phyloP scores from a whole-genome alignment of 2,888 invertebrate genomes.

The Mesopsocus fuscifrons region DNA sequence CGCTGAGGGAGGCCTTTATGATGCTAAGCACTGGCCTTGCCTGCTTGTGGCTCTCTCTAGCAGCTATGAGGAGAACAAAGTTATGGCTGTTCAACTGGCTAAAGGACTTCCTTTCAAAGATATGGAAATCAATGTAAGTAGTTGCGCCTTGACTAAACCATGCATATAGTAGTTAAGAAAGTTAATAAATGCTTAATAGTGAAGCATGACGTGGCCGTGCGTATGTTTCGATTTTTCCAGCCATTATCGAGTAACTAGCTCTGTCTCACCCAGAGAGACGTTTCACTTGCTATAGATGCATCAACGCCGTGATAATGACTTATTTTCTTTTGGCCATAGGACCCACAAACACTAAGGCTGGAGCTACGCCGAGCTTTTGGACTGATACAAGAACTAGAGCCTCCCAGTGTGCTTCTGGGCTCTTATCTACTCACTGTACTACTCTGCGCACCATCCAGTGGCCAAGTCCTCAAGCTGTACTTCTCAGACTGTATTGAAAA shows the following conservation, averaged over 20 bases:
- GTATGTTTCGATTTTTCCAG: no score
- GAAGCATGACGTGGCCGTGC: no score
- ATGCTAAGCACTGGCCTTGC: conserved; percentile 24
- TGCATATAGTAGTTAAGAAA: no score
- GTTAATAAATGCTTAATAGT: no score
- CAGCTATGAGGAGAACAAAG: conserved; percentile 60
- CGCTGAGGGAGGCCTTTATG: conserved; percentile 20
- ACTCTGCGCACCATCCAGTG: neutral
- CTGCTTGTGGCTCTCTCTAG: conserved; percentile 42
- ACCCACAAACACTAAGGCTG: no score
- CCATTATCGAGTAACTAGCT: no score
- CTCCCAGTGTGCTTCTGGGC: conserved; percentile 1
- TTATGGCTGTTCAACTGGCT: conserved; percentile 38
- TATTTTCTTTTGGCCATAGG: no score
- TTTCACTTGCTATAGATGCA: no score
- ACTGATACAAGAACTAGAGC: neutral
- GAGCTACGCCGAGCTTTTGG: conserved; percentile 20
- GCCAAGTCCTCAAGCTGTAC: neutral
- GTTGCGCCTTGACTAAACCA: conserved; percentile 12
- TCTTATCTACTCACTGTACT: neutral
- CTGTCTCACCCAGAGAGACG: no score
- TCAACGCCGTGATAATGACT: no score
- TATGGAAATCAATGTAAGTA: conserved; percentile 23
- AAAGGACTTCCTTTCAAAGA: conserved; percentile 22
- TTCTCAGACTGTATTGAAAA: neutral